Evolutionary conservation across 1,140 invertebrate genomes (phyloP), one percentile per base, ranked within the genome.

Genomic region (Ditylenchus dipsaci): DNA sequence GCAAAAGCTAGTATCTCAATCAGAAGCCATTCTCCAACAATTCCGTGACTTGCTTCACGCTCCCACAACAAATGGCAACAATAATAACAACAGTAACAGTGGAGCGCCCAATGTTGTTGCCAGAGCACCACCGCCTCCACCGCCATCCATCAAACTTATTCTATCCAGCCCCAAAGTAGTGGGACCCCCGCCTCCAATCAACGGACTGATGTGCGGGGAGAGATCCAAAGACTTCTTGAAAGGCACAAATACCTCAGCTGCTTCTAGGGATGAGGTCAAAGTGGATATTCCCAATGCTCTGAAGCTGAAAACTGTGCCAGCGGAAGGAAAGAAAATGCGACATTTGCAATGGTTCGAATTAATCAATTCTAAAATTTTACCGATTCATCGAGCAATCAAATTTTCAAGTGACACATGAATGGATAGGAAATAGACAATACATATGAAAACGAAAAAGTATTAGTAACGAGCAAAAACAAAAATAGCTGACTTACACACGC

Each of bases 161-260:
- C 59, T 71, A 43, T 85, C 86, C 1, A 85, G 84, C 5, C 85
- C 86, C 0, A 84, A 86, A 0, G 86, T 85, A 5, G 86, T 85
- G 26, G 71, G 84, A 81, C 67, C 84, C 71, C 63, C 84, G 75
- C 67, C 83, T 62, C 78, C 79, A 68, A 70, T 38, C 3, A 61
- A 61, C 13, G 38, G 38, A 30, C 19, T 61, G 29, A 26, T 61
- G 19, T 3, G 26, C 38, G 26, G 59, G 38, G 38, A 61, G 26
- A 30, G 59, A 30, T 53, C 49, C n/a, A 65, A 65, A 21, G 15
- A 49, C 8, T n/a, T 26, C 73, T 63, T 84, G 69, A 57, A 84
- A 57, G 66, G 83, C 49, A 67, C 43, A 53, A n/a, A 43, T 27
- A 65, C 38, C 86, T 74, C 73, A 85, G 76, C 67, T 84, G 77